Base-by-base conservation (phyloP, 2,797 vertebrate genomes). In the Bradypus variegatus region DNA sequence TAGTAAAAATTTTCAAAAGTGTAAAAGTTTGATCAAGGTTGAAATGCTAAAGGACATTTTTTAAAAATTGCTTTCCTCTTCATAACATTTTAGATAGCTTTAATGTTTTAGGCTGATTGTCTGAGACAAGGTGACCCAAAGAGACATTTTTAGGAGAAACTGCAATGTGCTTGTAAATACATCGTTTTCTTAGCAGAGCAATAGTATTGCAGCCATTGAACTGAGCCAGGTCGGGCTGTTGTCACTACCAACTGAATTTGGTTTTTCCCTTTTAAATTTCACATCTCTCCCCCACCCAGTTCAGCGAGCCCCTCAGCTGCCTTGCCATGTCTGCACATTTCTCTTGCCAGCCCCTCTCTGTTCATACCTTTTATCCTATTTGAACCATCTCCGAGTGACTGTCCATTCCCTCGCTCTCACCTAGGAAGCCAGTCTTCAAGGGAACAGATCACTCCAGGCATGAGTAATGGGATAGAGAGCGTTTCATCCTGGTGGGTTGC, bases 401-500 rank as follows among this genome's bases (percentile, higher is more conserved):
- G 0, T 78, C 88, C 41, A 9, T 90, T 78, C 53, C 76, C 69
- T 91, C 3, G 25, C 80, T 88, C 84, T 95, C 90, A 93, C 88
- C 88, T 87, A 67, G 90, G 90, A 95, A 95, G 95, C 90, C 86
- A 82, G 16, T 89, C 92, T 95, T 95, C 86, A 78, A 95, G 93
- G 88, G 90, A 92, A 53, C 79, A 91, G 91, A 94, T 91, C 90
- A 86, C 70, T 72, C 83, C 88, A 91, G 90, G 90, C 94, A 79
- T 92, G 92, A 94, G 73, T 94, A 96, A 96, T 94, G 88, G 95
- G 91, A 93, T 91, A 95, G 94, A 93, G 88, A 82, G 86, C 3
- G 12, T 96, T 96, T 96, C 94, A 95, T 96, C 95, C 95, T 77
- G 0, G 69, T 91, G 75, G 91, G 95, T 93, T 94, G 95, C 93